Base-by-base conservation (phyloP, 2,113 vertebrate genomes). In the Tupaia chinensis region DNA sequence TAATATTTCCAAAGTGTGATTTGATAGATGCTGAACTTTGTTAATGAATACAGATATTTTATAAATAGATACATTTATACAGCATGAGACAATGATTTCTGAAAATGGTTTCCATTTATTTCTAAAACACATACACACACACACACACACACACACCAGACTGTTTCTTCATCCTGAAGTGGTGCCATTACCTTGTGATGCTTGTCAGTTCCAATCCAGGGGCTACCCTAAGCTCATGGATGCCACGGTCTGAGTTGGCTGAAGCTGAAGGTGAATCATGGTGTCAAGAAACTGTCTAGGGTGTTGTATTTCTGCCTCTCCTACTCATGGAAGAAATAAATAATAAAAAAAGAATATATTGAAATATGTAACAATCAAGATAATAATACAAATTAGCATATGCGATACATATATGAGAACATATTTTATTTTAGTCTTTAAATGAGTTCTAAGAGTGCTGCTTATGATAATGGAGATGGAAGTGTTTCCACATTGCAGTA, bases 21-120 rank as follows among this genome's bases (percentile, higher is more conserved):
- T 97, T 97, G 89, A 91, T 96, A 97, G 60, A 94, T 54, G 97
- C 93, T 97, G 81, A 98, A 73, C 90, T 97, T 79, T 96, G 0
- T 56, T 97, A 97, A 97, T 96, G 60, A 98, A 95, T 86, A 94
- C 2, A 65, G 81, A 87, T 96, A 88, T 69, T 95, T 89, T 95
- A 85, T 84, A 98, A 95, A 87, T 93, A 98, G 96, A 87, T 93
- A 96, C 76, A 97, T 95, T 80, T 88, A 80, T 70, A 54, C 2
- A 66, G 6, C 78, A 70, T 13, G 96, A n/a, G 2, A 96, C 65
- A 96, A 85, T 19, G 25, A 25, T 17, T 96, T 73, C 83, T 74
- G 76, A 74, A 97, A 96, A 78, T 69, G 5, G 7, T 93, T 87
- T 87, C 29, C n/a, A 54, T 89, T 78, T 79, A 54, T 72, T 56